Percentiles rank a stretch among this genome's conserved stretches.
phyloP scores from a whole-genome alignment of 1,140 invertebrate species.

The Bactericera cockerelli region DNA sequence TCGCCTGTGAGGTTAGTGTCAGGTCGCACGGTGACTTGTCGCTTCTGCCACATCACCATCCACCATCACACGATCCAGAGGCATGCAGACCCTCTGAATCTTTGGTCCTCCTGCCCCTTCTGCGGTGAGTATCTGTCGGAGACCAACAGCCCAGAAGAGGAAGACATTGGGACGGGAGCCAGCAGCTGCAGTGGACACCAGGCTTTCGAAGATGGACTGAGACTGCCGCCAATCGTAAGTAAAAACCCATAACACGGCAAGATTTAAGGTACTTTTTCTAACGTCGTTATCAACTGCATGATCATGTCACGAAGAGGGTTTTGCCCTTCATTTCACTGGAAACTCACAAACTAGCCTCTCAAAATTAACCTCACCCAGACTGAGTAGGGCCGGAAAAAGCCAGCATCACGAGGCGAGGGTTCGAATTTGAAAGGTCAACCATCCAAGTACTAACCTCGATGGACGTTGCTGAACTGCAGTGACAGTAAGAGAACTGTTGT shows the following conservation, averaged over 20 bases:
- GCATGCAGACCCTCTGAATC: neutral
- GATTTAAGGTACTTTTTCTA: neutral
- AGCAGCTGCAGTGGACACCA: neutral
- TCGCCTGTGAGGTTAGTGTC: neutral
- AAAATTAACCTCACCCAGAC: no score
- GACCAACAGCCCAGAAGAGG: neutral
- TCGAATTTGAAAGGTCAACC: no score
- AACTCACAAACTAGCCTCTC: no score
- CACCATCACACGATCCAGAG: neutral
- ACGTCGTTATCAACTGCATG: no score
- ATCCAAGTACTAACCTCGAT: no score
- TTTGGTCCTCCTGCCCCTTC: neutral
- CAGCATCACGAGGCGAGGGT: no score
- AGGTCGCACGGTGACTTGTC: slow-evolving; percentile 14
- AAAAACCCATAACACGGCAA: slow-evolving; percentile 1
- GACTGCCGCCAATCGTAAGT: slow-evolving; percentile 16
- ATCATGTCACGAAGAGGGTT: no score
- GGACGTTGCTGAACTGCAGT: no score
- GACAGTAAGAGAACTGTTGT: no score
- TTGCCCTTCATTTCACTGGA: no score
- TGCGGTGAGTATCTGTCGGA: neutral
- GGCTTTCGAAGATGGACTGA: slow-evolving; percentile 3
- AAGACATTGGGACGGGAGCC: slow-evolving; percentile 5
- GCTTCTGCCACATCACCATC: slow-evolving; percentile 8
- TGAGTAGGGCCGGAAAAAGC: no score